Conservation (phyloP, 2,113 vertebrate species). For the Odontophorus gujanensis region DNA sequence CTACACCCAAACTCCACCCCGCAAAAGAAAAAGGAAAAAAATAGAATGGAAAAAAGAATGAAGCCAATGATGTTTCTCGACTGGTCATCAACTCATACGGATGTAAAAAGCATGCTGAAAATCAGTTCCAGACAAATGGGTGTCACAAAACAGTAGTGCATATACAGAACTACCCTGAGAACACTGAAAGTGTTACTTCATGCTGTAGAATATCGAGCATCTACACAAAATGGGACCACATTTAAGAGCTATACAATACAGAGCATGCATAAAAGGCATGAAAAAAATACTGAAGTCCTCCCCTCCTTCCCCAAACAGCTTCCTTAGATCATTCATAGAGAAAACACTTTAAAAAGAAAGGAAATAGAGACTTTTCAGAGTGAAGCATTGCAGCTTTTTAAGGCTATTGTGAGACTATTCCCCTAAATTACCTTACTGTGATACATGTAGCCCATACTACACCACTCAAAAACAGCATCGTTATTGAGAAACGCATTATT, state of each 20-base stretch:
- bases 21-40: not conserved
- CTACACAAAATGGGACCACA: slow-evolving; percentile 9
- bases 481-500: not conserved
- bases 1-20: slow-evolving; percentile 62
- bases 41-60: slow-evolving; percentile 19
- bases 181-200: slow-evolving; percentile 30
- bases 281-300: slow-evolving; percentile 1
- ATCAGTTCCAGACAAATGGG: not conserved
- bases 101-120: slow-evolving; percentile 21
- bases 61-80: slow-evolving; percentile 26
- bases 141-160: not conserved
- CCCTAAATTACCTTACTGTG: not conserved
- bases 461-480: not conserved
- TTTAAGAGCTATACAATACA: not conserved
- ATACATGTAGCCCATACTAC: not conserved
- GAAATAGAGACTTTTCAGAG: slow-evolving; percentile 19
- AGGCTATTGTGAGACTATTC: slow-evolving; percentile 2
- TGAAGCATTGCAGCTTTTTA: slow-evolving; percentile 7
- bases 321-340: not conserved
- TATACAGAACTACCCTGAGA: not conserved
- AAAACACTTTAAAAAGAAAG: not conserved
- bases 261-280: slow-evolving; percentile 10
- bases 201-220: slow-evolving; percentile 22
- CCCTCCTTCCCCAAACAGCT: not conserved
- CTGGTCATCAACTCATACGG: slow-evolving; percentile 9